These are phyloP conservation scores for Cirrhinus mrigala DNA, from an alignment of 2,797 vertebrate species.

Conservation along the genomic window DNA sequence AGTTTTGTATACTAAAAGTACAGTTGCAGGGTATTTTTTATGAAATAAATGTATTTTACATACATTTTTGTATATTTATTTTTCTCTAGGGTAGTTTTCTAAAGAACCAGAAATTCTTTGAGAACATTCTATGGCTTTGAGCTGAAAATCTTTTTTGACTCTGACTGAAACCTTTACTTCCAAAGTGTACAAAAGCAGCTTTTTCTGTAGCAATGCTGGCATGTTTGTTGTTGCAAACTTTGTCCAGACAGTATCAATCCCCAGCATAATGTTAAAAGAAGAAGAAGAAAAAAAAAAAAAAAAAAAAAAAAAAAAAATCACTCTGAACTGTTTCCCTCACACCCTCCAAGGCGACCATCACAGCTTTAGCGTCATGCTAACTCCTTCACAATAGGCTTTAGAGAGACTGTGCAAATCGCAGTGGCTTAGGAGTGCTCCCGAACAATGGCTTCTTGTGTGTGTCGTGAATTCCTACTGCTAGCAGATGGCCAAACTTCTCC, in stretches of 20 bases:
- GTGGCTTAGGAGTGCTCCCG: constrained; percentile 45
- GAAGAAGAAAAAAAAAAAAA: not conserved
- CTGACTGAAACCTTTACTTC: not conserved
- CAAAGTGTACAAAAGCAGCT: not conserved
- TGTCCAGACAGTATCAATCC: constrained; percentile 18
- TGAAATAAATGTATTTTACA: too few relatives aligned
- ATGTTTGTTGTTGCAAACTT: constrained; percentile 28
- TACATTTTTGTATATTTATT: too few relatives aligned
- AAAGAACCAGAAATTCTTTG: not conserved
- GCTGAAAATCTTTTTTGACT: not conserved
- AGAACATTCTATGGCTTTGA: not conserved
- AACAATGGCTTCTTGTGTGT: constrained; percentile 44
- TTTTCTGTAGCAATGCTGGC: not conserved
- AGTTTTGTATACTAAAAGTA: too few relatives aligned
- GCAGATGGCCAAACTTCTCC: constrained; percentile 44
- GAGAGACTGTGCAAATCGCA: constrained; percentile 44
- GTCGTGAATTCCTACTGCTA: constrained; percentile 44
- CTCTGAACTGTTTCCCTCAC: constrained; percentile 11
- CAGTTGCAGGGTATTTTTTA: too few relatives aligned
- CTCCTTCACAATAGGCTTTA: constrained; percentile 46
- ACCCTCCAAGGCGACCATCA: constrained; percentile 24
- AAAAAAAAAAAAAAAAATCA: constrained; percentile 7
- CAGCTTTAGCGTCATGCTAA: constrained; percentile 43
- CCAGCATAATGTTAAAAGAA: constrained; percentile 16
- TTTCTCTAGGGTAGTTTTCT: too few relatives aligned